Evolutionary conservation across 1,140 invertebrate genomes (phyloP), one percentile per base, ranked within the genome.

Genomic region (Ridgeia piscesae): DNA sequence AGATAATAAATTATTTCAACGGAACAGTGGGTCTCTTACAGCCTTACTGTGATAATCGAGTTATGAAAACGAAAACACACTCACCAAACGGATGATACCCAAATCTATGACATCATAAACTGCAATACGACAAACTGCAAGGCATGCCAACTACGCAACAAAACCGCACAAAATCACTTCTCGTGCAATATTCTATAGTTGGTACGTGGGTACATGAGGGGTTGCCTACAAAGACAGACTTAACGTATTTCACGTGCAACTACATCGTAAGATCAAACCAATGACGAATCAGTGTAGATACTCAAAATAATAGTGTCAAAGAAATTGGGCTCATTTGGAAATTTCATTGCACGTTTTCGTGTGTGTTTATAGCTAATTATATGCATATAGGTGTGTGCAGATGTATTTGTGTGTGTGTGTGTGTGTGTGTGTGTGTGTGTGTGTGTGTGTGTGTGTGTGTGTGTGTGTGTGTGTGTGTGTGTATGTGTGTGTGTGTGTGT

Each of bases 361-460:
- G 42, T 42, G 11, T 42, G 11, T 42, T 11, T 42, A 4, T n/a
- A n/a, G n/a, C n/a, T n/a, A n/a, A n/a, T n/a, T n/a, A n/a, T n/a
- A n/a, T n/a, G n/a, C n/a, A n/a, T n/a, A 50, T 50, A 50, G 48
- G 48, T 77, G 58, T 77, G 17, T 17, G 17, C 27, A 31, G 1
- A 77, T 77, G 58, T 17, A 31, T 77, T 6, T 77, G 58, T 77
- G 58, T 17, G 58, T 77, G 17, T 77, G 58, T 77, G 58, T 8
- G 17, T 77, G 58, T 17, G 58, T 6, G 6, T 77, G 17, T 77
- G 17, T 77, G 6, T 77, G 34, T 91, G 91, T 91, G 91, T 91
- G 91, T 35, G 91, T 88, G 91, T 91, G 91, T 91, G 91, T 91
- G 91, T 88, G 91, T 91, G 91, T 91, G 91, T 88, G 34, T 91